Base-by-base conservation (phyloP, 2,888 invertebrate species). In the Mactromeris polynyma region DNA sequence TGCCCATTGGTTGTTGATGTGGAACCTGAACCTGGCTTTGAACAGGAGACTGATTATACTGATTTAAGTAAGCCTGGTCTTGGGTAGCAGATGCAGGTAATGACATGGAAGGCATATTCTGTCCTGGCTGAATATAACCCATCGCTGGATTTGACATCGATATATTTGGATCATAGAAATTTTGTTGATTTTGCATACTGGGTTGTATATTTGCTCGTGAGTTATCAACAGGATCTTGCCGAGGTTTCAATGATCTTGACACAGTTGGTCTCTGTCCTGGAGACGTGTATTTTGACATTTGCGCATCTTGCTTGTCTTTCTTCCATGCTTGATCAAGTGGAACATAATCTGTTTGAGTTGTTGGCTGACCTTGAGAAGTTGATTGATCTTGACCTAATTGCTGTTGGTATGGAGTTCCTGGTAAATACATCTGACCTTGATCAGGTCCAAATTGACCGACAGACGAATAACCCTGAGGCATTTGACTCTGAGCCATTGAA, bases 321-420 rank as follows among this genome's bases (percentile, higher is more conserved):
- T 90, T 91, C 91, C 91, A 91, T 81, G 88, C 89, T 85, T 90
- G 89, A 89, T 91, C 87, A 26, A 91, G 85, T 31, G 93, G 90
- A 38, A 90, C 88, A 87, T 90, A 90, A 51, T 92, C 89, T 64
- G 87, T 64, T 26, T 77, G 64, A 31, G 80, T 58, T 26, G 31
- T 17, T 51, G 79, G 81, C 46, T 86, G 81, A 86, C 84, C 51
- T 86, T 77, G 69, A 40, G 86, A 38, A 51, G 33, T 14, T 54
- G 54, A 26, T 38, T 84, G 58, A 78, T 84, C 86, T 81, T 86
- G 86, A 46, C 51, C 54, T 73, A 86, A 58, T 64, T 87, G 77
- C 36, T 78, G 78, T 54, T 84, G 78, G 38, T 26, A 78, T n/a
- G 31, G 73, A 38, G 51, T 36, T n/a, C 46, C 84, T 54, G 84